Evolutionary conservation across 2,797 vertebrate species (phyloP), one percentile per base, ranked within the genome.

Genomic region (Steatocranus sp.): DNA sequence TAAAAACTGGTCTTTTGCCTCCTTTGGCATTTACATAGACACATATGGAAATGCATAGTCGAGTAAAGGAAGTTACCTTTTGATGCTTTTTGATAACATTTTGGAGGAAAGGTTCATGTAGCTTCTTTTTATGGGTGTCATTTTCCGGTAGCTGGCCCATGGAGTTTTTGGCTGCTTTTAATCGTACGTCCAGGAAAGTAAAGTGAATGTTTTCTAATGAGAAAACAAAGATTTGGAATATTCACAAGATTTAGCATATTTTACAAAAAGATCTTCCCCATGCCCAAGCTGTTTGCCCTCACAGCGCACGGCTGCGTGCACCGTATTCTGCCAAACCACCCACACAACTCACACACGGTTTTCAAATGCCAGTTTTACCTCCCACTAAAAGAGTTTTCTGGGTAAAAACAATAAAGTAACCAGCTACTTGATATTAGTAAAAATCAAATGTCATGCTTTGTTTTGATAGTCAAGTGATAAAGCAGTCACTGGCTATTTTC

Each of bases 241-340:
- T 82, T 63, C 54, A 83, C 81, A 83, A 80, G 23, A 80, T 74
- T 83, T 73, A 83, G 85, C 89, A 88, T 85, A 88, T 87, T 91
- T 90, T 87, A 84, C 51, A 53, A 68, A 87, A 80, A 79, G 73
- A 85, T 82, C 66, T 81, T 80, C 54, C 61, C 83, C 79, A 74
- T 6, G n/a, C 75, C 56, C 74, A 91, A 83, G 79, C 88, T 82
- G 81, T 89, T 82, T 88, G 82, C 87, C 84, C 88, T 87, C 68
- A 68, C 79, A 86, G 27, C 56, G 8, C 49, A 79, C 36, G 75
- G 79, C 83, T 74, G 84, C 17, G 14, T 84, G 79, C 81, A 76
- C 46, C 27, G 61, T n/a, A 38, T 61, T 6, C 23, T 88, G 90
- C 84, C 89, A 91, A 38, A 8, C 78, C 66, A 82, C 89, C 87